A percentile compares a stretch with the other conserved stretches of the same genome.
Evolutionary conservation across 2,797 vertebrate genomes (phyloP).

Genomic region (Denticeps clupeoides): DNA sequence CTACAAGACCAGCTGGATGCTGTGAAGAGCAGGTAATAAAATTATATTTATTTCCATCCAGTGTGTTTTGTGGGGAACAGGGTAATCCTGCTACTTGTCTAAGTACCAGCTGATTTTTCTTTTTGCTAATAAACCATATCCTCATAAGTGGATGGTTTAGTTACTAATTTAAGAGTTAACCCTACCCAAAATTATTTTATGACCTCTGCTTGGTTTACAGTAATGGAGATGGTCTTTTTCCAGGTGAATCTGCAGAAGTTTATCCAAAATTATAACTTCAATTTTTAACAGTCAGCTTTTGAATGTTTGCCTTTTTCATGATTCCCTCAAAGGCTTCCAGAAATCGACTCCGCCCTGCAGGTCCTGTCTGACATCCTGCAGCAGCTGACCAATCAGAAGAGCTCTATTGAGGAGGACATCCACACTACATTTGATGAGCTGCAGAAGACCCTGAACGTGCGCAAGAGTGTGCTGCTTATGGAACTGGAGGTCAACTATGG

Average conservation of each 20-base stretch:
- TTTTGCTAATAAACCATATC: no score
- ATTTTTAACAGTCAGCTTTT: no score
- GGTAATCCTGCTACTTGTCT: background rate
- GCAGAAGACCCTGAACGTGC: slow-evolving; percentile 89
- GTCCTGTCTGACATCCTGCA: slow-evolving; percentile 89
- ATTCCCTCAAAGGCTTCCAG: slow-evolving; percentile 80
- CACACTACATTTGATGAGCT: slow-evolving; percentile 88
- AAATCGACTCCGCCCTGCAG: slow-evolving; percentile 84
- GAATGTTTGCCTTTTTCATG: background rate
- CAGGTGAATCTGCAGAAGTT: no score
- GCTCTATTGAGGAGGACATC: slow-evolving; percentile 85
- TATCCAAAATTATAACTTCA: no score
- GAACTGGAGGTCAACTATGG: slow-evolving; percentile 97
- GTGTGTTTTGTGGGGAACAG: background rate
- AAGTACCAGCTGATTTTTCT: background rate
- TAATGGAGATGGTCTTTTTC: no score
- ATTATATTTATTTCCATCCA: no score
- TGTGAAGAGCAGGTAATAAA: slow-evolving; percentile 86
- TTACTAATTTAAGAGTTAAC: no score
- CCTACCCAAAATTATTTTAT: no score
- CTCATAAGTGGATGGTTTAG: no score
- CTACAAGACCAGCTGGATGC: slow-evolving; percentile 81
- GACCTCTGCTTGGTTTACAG: no score
- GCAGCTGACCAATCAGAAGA: slow-evolving; percentile 86
- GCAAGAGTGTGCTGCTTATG: slow-evolving; percentile 94